Percentiles rank a stretch among this genome's conserved stretches.
phyloP scores from a whole-genome alignment of 1,140 invertebrate species.

The Bombus huntii region DNA sequence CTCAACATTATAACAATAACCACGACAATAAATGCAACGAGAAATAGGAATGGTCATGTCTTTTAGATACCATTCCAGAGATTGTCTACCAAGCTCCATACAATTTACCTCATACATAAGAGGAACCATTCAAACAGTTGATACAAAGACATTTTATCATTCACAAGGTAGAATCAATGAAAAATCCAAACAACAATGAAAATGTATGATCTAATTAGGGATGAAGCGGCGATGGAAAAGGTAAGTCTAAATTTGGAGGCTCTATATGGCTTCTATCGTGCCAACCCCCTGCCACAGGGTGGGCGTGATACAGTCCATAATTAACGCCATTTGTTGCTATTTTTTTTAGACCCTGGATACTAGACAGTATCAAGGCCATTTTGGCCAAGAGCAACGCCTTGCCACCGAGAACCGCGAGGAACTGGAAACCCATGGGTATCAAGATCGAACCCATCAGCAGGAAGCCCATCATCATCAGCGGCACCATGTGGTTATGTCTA shows the following conservation, averaged over 20 bases:
- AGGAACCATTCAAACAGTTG: too few relatives aligned
- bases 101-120: too few relatives aligned
- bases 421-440: conserved; percentile 90
- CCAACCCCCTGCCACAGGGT: conserved; percentile 67
- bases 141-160: too few relatives aligned
- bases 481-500: conserved; percentile 84
- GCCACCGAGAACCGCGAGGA: conserved; percentile 89
- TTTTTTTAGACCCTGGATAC: conserved; percentile 89
- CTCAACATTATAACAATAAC: too few relatives aligned
- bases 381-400: conserved; percentile 90
- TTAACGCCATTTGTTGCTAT: conserved; percentile 79
- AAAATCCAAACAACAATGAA: too few relatives aligned
- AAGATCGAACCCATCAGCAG: conserved; percentile 88
- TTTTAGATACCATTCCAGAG: too few relatives aligned
- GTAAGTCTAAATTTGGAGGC: conserved; percentile 16
- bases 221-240: background rate
- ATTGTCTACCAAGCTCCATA: too few relatives aligned
- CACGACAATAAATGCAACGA: too few relatives aligned
- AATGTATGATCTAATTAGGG: background rate
- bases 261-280: conserved; percentile 76
- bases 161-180: background rate
- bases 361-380: conserved; percentile 89
- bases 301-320: conserved; percentile 79
- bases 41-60: too few relatives aligned
- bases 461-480: conserved; percentile 89